Percentiles rank a stretch among this genome's conserved stretches.
These are phyloP conservation scores for Arothron firmamentum DNA, from an alignment of 2,113 vertebrate species.

Conservation along the genomic window DNA sequence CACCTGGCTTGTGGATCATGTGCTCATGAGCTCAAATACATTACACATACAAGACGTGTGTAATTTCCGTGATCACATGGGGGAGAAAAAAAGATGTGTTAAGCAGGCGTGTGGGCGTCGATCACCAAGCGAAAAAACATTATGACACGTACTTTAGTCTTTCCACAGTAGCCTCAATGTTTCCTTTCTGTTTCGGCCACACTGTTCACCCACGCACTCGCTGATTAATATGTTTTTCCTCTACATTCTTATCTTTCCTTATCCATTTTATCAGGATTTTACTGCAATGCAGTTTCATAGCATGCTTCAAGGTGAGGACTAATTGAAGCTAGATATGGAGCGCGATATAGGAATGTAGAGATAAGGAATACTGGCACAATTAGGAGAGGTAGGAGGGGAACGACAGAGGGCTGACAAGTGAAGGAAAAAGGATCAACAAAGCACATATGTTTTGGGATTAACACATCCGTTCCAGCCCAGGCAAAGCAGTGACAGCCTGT, in stretches of 20 bases:
- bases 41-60: constrained; percentile 1
- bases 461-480: constrained; percentile 25
- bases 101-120: constrained; percentile 7
- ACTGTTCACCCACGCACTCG: constrained; percentile 22
- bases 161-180: constrained; percentile 44
- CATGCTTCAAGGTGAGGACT: neutral
- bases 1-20: constrained; percentile 17
- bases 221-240: constrained; percentile 15
- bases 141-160: constrained; percentile 7
- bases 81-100: constrained; percentile 23
- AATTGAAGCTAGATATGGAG: constrained; percentile 14
- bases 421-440: constrained; percentile 1
- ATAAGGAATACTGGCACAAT: neutral
- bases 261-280: constrained; percentile 8
- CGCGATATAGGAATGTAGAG: constrained; percentile 19
- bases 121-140: constrained; percentile 16
- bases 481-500: constrained; percentile 4
- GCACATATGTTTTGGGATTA: constrained; percentile 23
- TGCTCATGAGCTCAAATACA: constrained; percentile 10
- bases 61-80: constrained; percentile 31
- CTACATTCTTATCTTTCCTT: constrained; percentile 9
- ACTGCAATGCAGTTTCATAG: constrained; percentile 19
- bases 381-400: neutral
- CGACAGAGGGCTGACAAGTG: neutral
- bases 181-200: constrained; percentile 32